These are phyloP conservation scores for Bergia sp. DNA, from an alignment of 92 coral and sea anemone genomes.

Conservation along the genomic window DNA sequence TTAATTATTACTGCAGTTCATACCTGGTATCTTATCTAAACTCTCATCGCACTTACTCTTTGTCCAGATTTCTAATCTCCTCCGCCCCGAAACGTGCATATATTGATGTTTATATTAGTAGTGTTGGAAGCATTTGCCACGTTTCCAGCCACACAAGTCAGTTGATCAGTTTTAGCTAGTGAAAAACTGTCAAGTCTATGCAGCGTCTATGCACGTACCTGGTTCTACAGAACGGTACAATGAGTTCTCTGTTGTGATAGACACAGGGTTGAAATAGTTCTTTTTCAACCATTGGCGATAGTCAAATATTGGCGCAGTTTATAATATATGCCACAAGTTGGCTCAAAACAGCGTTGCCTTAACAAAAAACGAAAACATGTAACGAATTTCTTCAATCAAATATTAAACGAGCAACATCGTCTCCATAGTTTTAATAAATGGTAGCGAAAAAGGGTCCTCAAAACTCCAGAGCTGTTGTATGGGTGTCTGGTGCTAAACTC, in stretches of 20 bases:
- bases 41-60: background rate
- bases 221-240: background rate
- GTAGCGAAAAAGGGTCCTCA: background rate
- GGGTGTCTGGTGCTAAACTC: background rate
- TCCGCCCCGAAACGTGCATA: background rate
- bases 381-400: background rate
- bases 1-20: background rate
- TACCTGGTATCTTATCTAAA: background rate
- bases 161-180: background rate
- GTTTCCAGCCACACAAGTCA: background rate
- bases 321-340: background rate
- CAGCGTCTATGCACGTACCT: background rate
- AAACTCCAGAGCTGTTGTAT: background rate
- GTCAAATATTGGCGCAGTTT: background rate
- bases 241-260: background rate
- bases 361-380: background rate
- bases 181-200: background rate
- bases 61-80: background rate
- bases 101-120: background rate
- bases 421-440: background rate
- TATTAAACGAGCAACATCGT: background rate
- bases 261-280: background rate
- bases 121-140: background rate
- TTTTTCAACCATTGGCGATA: slow-evolving; percentile 17
- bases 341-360: background rate